Conservation (phyloP, 1,140 invertebrate genomes). For the Tetramorium alpestre region DNA sequence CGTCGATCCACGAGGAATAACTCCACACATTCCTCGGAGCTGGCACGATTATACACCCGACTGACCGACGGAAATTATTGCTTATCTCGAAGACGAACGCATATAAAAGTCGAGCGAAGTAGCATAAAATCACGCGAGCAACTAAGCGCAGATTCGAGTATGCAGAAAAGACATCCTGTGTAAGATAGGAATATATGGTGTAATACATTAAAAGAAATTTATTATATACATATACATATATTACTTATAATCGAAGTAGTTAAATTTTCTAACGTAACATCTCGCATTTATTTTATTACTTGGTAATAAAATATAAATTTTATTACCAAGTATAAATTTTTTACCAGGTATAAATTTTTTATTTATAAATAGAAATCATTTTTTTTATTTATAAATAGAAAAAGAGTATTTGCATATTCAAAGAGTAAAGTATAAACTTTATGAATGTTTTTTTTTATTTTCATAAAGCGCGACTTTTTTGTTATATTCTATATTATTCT, state of each 20-base stretch:
- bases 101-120: slow-evolving; percentile 54
- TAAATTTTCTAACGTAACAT: neutral
- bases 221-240: neutral
- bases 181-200: neutral
- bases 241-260: neutral
- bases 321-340: too few species aligned
- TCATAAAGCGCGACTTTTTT: neutral
- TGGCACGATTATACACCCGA: slow-evolving; percentile 61
- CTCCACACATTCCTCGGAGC: slow-evolving; percentile 43
- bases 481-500: neutral
- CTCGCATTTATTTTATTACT: neutral
- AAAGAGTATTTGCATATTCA: neutral
- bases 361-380: too few species aligned
- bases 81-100: slow-evolving; percentile 53
- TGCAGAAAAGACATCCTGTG: too few species aligned
- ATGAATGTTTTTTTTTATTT: neutral
- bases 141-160: neutral
- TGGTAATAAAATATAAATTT: too few species aligned
- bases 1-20: slow-evolving; percentile 63
- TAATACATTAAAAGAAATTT: neutral
- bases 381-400: neutral
- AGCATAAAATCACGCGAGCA: slow-evolving; percentile 64
- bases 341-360: too few species aligned
- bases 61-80: slow-evolving; percentile 56
- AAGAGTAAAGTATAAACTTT: neutral